Percentiles rank a stretch among this genome's conserved stretches.
Evolutionary conservation across 92 coral and sea anemone species (phyloP).

Genomic region (Phenganax stokvisi): DNA sequence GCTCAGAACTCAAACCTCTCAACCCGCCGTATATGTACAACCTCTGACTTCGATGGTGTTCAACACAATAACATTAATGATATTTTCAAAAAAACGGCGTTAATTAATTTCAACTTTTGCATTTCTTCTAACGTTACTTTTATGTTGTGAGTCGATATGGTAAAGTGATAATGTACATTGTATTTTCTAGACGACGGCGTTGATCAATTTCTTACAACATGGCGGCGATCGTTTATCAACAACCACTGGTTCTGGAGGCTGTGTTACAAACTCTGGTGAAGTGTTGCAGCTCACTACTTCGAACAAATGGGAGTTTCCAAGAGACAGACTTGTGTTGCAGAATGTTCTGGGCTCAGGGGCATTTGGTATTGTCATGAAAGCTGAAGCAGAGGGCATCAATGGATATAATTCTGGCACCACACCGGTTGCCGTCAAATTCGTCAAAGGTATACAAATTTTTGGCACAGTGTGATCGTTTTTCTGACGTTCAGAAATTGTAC

Average conservation of each 20-base stretch:
- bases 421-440: constrained; percentile 89
- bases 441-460: constrained; percentile 60
- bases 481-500: too few species aligned
- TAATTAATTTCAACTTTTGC: background rate
- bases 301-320: constrained; percentile 95
- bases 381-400: constrained; percentile 92
- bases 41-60: background rate
- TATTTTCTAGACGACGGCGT: constrained; percentile 21
- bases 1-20: too few species aligned
- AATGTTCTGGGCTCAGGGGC: constrained; percentile 91
- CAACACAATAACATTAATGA: background rate
- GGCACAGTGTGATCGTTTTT: background rate
- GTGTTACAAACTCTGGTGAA: background rate
- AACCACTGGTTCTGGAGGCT: constrained; percentile 22
- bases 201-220: constrained; percentile 35
- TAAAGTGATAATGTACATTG: background rate
- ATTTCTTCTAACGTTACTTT: too few species aligned
- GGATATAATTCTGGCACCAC: constrained; percentile 83
- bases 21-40: background rate
- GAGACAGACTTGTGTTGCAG: constrained; percentile 70
- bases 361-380: constrained; percentile 97
- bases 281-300: constrained; percentile 24
- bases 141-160: too few species aligned
- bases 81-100: constrained; percentile 17
- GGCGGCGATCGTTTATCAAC: constrained; percentile 34